Evolutionary conservation across 2,888 invertebrate species (phyloP).

Genomic region (Mycalesis mineus): DNA sequence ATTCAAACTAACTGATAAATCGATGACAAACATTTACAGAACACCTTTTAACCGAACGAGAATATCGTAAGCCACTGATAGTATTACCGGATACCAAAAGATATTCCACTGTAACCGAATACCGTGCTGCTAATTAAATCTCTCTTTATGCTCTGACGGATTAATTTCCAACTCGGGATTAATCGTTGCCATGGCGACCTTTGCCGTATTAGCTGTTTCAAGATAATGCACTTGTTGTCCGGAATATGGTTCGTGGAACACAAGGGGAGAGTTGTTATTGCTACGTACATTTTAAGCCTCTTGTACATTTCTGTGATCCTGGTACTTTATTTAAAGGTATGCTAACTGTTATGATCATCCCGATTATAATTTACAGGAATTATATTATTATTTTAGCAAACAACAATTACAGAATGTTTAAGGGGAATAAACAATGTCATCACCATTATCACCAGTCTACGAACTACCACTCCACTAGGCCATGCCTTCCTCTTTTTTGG

Average conservation of each 20-base stretch:
- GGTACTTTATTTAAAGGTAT: background rate
- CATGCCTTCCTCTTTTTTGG: too few relatives aligned
- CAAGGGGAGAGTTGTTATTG: background rate
- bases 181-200: slow-evolving; percentile 31
- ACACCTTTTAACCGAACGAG: background rate
- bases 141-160: slow-evolving; percentile 49
- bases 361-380: too few relatives aligned
- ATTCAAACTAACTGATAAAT: too few relatives aligned
- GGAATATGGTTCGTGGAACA: background rate
- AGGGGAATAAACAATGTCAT: too few relatives aligned
- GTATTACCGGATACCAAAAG: slow-evolving; percentile 8
- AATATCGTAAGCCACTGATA: slow-evolving; percentile 17
- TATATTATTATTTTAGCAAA: too few relatives aligned
- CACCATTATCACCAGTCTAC: too few relatives aligned
- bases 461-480: too few relatives aligned
- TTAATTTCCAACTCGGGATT: slow-evolving; percentile 40
- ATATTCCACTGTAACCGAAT: slow-evolving; percentile 19
- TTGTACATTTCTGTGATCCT: background rate
- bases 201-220: slow-evolving; percentile 22
- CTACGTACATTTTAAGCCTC: background rate
- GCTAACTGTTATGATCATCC: background rate
- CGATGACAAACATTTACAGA: too few relatives aligned
- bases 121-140: slow-evolving; percentile 51
- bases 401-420: too few relatives aligned
- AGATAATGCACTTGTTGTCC: slow-evolving; percentile 13